Base-by-base conservation (phyloP, 2,888 invertebrate genomes). In the Tortrix viridana region DNA sequence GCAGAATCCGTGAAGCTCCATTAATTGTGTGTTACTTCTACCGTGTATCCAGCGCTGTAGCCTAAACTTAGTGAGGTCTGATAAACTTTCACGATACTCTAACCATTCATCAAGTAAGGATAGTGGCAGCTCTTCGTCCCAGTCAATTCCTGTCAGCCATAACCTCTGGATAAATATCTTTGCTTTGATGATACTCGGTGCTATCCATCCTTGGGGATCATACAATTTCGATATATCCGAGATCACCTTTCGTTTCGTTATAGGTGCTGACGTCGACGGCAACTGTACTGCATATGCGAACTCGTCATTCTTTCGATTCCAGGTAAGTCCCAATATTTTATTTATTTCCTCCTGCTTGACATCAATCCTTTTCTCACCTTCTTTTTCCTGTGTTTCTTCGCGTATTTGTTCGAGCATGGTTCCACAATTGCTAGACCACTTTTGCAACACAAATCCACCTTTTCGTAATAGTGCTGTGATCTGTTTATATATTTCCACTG, bases 171-270 rank as follows among this genome's bases (percentile, higher is more conserved):
- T 61, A n/a, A 65, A 59, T 16, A 67, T 49, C 44, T 67, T 67
- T 16, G 65, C 61, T 47, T 23, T 26, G 4, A 65, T 47, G 38
- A 67, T 62, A 18, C 52, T 50, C 12, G 65, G 67, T 37, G 65
- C 61, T 38, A 67, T 41, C 65, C 67, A 67, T 26, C 65, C 67
- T 19, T 55, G 47, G 5, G 67, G 67, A 60, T 67, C 67, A n/a
- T 61, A 67, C 1, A 67, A 32, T 38, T 23, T 48, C 26, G 61
- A 18, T 6, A 67, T 62, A 14, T 65, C 61, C 12, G 58, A 55
- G 3, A 47, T 43, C 32, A 65, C 59, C 19, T 53, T 60, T 52
- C 65, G 52, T 50, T 65, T 65, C 6, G 46, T 60, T 18, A 20
- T 26, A 41, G 48, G 41, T 44, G n/a, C 18, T 12, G 50, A 18